Evolutionary conservation across 2,888 invertebrate genomes (phyloP), one percentile per base, ranked within the genome.

Genomic region (Perdita meconis): DNA sequence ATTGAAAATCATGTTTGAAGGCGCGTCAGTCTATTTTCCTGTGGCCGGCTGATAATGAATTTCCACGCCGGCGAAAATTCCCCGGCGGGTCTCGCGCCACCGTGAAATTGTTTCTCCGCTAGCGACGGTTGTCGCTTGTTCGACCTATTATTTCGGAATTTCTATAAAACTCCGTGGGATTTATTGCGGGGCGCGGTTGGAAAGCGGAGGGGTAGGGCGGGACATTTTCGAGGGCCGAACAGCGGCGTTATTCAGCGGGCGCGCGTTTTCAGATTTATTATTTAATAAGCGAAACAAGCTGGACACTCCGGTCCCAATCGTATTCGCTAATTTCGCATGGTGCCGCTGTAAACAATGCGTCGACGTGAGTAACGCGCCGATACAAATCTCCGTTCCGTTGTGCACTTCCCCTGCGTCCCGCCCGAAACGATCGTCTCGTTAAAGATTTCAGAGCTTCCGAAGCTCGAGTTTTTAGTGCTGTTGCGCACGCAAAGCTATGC

Each of bases 1-100:
- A 78, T 81, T 72, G 68, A 68, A 75, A 75, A 77, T 77, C 68
- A 34, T 47, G 59, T 64, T 68, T 59, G 59, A 60, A 64, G 75
- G 19, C 53, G 63, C 75, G 57, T 67, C 67, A 22, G 53, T 75
- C 38, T 44, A 67, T 63, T 51, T 63, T 59, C 64, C 38, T 30
- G 42, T 47, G 36, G 50, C 50, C 16, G 65, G 19, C 13, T 65
- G 55, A 76, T 78, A 76, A 76, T 78, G 76, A 64, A 78, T 78
- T 76, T 78, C 44, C 40, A 50, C 38, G 16, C 10, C 19, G 12
- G 12, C 10, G 42, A 53, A 53, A 42, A 68, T 60, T 60, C 42
- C 51, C 60, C 51, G 42, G 47, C 57, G 13, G 22, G 50, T 16
- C 34, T 55, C 26, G 36, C 36, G 30, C 57, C 38, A 22, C 8